Conservation (phyloP, 2,888 invertebrate species). For the Macrosoma leucophasiata region DNA sequence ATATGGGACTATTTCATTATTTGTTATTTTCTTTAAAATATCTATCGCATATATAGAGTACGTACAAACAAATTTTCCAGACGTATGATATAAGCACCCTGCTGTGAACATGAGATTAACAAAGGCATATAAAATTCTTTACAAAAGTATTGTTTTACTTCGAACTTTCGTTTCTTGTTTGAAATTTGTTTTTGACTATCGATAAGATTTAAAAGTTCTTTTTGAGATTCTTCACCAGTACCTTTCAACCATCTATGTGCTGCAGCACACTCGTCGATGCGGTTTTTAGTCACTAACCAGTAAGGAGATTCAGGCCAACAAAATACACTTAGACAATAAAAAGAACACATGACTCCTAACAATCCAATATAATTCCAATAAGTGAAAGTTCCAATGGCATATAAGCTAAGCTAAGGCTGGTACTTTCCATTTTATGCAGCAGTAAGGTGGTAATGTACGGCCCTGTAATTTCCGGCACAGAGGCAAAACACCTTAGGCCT, state of each 20-base stretch:
- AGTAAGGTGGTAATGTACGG: too few relatives aligned
- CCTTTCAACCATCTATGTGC: slow-evolving; percentile 25
- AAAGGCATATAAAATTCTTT: slow-evolving; percentile 1
- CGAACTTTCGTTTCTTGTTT: background rate
- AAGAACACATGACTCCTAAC: slow-evolving; percentile 12
- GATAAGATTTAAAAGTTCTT: slow-evolving; percentile 18
- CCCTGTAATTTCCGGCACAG: too few relatives aligned
- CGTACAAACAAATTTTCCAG: slow-evolving; percentile 39
- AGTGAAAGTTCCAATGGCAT: slow-evolving; percentile 24
- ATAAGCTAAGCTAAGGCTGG: too few relatives aligned
- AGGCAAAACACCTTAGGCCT: too few relatives aligned
- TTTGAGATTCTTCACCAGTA: slow-evolving; percentile 4
- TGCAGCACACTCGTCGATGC: slow-evolving; percentile 19
- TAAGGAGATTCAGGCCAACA: slow-evolving; percentile 23
- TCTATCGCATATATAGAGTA: slow-evolving; percentile 47
- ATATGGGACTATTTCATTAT: slow-evolving; percentile 39
- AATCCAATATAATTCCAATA: slow-evolving; percentile 22
- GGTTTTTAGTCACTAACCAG: slow-evolving; percentile 24
- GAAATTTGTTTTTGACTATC: slow-evolving; percentile 14
- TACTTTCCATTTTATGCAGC: too few relatives aligned
- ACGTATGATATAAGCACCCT: slow-evolving; percentile 41
- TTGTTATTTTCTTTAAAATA: slow-evolving; percentile 39
- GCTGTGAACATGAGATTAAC: too few relatives aligned
- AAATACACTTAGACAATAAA: slow-evolving; percentile 16
- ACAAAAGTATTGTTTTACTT: background rate